phyloP scores from a whole-genome alignment of 2,888 invertebrate species.

The Synanthedon andrenaeformis region DNA sequence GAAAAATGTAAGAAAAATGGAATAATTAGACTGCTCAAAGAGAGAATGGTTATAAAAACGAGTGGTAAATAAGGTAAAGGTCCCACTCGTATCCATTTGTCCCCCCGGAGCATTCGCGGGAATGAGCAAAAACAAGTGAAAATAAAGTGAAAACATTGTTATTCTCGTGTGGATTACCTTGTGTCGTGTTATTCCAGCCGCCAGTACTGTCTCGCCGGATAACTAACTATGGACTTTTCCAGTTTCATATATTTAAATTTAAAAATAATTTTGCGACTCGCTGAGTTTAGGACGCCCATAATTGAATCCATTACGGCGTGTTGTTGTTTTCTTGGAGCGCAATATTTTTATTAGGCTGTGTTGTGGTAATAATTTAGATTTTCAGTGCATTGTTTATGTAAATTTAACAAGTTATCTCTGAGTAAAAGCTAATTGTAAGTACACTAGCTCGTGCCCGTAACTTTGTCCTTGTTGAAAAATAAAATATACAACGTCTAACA shows the following conservation, averaged over 20 bases:
- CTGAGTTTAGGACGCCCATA: slow-evolving; percentile 21
- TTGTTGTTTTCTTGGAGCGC: no score
- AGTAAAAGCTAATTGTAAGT: no score
- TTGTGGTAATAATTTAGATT: no score
- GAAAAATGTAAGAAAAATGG: neutral
- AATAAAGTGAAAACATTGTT: slow-evolving; percentile 62
- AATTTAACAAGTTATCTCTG: no score
- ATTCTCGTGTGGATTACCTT: slow-evolving; percentile 56
- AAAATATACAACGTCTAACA: no score
- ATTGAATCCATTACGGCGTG: slow-evolving; percentile 31
- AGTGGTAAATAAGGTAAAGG: slow-evolving; percentile 42
- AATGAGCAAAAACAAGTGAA: slow-evolving; percentile 56
- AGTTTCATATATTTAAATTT: slow-evolving; percentile 32
- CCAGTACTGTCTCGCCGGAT: slow-evolving; percentile 27
- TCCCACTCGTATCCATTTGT: slow-evolving; percentile 43
- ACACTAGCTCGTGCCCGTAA: no score
- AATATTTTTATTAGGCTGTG: no score
- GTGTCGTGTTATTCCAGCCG: slow-evolving; percentile 37
- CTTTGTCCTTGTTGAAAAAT: no score
- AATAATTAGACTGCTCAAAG: slow-evolving; percentile 8
- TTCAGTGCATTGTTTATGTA: no score
- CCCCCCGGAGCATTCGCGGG: slow-evolving; percentile 41
- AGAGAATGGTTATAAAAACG: slow-evolving; percentile 22
- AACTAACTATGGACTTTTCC: slow-evolving; percentile 33
- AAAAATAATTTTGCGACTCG: slow-evolving; percentile 31